These are phyloP conservation scores for Cetonia aurata DNA, from an alignment of 2,888 invertebrate genomes.

Conservation along the genomic window DNA sequence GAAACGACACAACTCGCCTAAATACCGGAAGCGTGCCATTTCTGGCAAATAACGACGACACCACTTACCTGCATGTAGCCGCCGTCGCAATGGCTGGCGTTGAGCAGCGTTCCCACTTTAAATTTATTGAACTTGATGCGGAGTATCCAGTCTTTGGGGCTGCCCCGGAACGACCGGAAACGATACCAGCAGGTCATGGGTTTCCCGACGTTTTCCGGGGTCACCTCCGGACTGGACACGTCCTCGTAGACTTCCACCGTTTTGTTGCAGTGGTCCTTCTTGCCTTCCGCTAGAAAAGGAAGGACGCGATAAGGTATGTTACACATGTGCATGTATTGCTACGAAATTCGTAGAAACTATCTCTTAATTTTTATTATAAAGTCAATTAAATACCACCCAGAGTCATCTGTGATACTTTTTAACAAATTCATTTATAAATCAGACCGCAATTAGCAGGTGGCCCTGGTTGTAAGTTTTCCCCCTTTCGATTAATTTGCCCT, in stretches of 20 bases:
- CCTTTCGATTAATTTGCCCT: too few relatives aligned
- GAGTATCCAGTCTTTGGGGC: constrained; percentile 91
- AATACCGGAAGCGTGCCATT: constrained; percentile 16
- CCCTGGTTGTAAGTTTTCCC: too few relatives aligned
- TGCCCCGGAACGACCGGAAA: constrained; percentile 88
- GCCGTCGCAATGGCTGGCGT: constrained; percentile 89
- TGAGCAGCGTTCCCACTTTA: constrained; percentile 88
- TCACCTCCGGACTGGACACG: constrained; percentile 89
- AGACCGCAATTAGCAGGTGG: too few relatives aligned
- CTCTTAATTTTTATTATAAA: too few relatives aligned
- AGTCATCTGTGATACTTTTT: too few relatives aligned
- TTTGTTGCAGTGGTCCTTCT: constrained; percentile 92
- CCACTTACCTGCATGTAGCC: constrained; percentile 86
- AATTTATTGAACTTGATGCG: constrained; percentile 92
- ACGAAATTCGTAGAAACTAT: too few relatives aligned
- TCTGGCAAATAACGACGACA: constrained; percentile 15
- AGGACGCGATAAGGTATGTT: not conserved
- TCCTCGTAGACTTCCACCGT: constrained; percentile 95
- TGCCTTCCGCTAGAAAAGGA: constrained; percentile 70
- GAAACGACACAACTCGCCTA: constrained; percentile 23
- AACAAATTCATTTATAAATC: too few relatives aligned
- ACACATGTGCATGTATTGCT: too few relatives aligned
- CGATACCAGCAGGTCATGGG: constrained; percentile 92
- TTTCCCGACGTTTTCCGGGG: constrained; percentile 83
- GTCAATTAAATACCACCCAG: too few relatives aligned